phyloP scores from a whole-genome alignment of 2,888 invertebrate species.

The Himalopsyche tibetana region DNA sequence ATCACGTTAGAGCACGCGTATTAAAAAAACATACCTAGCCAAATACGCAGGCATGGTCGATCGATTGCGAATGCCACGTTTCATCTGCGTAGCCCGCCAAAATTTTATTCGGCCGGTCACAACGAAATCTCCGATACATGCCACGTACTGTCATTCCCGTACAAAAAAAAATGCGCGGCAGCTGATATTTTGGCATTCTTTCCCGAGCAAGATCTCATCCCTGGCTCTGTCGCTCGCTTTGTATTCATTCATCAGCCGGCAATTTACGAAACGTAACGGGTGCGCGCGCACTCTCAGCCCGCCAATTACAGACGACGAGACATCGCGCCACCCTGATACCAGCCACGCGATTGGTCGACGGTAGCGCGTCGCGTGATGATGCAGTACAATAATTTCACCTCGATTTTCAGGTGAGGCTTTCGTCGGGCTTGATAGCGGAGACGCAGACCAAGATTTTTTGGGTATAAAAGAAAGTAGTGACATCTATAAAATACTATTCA shows the following conservation, averaged over 20 bases:
- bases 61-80: neutral
- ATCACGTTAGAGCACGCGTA: too few relatives aligned
- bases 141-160: neutral
- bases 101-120: too few relatives aligned
- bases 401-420: slow-evolving; percentile 29
- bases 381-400: slow-evolving; percentile 10
- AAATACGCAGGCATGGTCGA: neutral
- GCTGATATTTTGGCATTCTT: neutral
- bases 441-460: slow-evolving; percentile 41
- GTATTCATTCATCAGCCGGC: slow-evolving; percentile 34
- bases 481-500: neutral
- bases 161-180: neutral
- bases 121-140: neutral
- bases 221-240: neutral
- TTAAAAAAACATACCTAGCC: too few relatives aligned
- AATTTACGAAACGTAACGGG: slow-evolving; percentile 32
- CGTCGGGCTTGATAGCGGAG: neutral
- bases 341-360: slow-evolving; percentile 53
- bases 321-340: slow-evolving; percentile 58
- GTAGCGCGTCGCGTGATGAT: slow-evolving; percentile 51
- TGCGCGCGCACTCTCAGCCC: slow-evolving; percentile 32
- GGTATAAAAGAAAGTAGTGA: neutral
- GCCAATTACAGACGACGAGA: slow-evolving; percentile 51
- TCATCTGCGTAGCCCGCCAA: neutral
- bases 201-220: neutral